Evolutionary conservation across 2,797 vertebrate species (phyloP), one percentile per base, ranked within the genome.

Genomic region (Bovichtus diacanthus): DNA sequence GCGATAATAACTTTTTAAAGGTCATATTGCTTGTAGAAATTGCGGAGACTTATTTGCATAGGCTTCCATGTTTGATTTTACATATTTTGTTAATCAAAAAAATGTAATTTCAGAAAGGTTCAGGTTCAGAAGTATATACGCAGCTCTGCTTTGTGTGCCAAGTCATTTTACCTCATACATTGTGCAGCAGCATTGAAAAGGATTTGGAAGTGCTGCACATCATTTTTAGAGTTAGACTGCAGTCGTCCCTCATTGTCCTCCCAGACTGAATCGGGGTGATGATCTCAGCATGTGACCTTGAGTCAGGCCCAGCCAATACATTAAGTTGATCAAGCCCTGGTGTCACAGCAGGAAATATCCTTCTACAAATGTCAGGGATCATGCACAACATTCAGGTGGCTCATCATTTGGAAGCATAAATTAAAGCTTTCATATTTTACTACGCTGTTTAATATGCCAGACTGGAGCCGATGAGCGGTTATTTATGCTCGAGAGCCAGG

Each of bases 391-490:
- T 84, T 73, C 66, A 21, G 71, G 70, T 31, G 13, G 61, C 72
- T 84, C 81, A 70, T 90, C 64, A 88, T 78, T 82, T 73, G 68
- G 56, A 74, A 56, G 70, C 56, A 84, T 88, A 83, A 86, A 91
- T 89, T 80, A 82, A 78, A 81, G 68, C 73, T 51, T 83, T 81
- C 75, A 84, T 87, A 76, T 68, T 90, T 86, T 62, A 84, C 83
- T 46, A n/a, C 73, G 78, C 64, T 78, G 81, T 89, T 92, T 87
- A 90, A 89, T 83, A 85, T 89, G 86, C 76, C 86, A 85, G 78
- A 54, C 76, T 62, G 60, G 47, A 56, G 75, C 65, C 3, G 16
- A 78, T 63, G 76, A 83, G 73, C 16, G 12, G 58, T 84, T 85
- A 87, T 90, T 92, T 89, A 86, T 88, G 70, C 39, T 77, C 21